Conservation (phyloP, 1,140 invertebrate genomes). For the Acromyrmex echinatior region DNA sequence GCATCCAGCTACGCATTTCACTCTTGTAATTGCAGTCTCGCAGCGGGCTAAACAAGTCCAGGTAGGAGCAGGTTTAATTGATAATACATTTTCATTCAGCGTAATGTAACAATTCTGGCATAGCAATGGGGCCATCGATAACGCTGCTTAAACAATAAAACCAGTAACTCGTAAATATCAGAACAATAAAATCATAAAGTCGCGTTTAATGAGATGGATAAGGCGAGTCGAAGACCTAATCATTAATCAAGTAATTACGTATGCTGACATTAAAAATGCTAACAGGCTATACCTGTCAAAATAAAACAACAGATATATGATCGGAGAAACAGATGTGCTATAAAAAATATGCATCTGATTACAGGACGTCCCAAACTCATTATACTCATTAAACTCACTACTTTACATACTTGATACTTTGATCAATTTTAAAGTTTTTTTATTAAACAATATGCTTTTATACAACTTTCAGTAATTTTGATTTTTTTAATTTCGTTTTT, state of each 20-base stretch:
- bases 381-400: too few relatives aligned
- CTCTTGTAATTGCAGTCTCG: slow-evolving; percentile 10
- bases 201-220: neutral
- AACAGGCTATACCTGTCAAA: slow-evolving; percentile 1
- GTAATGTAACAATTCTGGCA: neutral
- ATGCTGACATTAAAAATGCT: slow-evolving; percentile 13
- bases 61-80: slow-evolving; percentile 11
- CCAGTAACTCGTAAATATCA: slow-evolving; percentile 21
- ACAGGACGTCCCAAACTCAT: neutral
- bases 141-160: neutral
- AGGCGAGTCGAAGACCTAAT: neutral
- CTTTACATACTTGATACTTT: neutral
- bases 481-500: neutral
- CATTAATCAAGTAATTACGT: neutral
- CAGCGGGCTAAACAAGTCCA: slow-evolving; percentile 13
- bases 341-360: neutral
- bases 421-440: neutral
- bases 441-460: neutral
- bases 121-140: neutral
- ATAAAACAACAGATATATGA: neutral
- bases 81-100: slow-evolving; percentile 29
- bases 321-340: neutral
- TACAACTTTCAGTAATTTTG: neutral
- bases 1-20: neutral
- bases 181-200: slow-evolving; percentile 17